Conservation (phyloP, 2,888 invertebrate genomes). For the Laothoe populi region DNA sequence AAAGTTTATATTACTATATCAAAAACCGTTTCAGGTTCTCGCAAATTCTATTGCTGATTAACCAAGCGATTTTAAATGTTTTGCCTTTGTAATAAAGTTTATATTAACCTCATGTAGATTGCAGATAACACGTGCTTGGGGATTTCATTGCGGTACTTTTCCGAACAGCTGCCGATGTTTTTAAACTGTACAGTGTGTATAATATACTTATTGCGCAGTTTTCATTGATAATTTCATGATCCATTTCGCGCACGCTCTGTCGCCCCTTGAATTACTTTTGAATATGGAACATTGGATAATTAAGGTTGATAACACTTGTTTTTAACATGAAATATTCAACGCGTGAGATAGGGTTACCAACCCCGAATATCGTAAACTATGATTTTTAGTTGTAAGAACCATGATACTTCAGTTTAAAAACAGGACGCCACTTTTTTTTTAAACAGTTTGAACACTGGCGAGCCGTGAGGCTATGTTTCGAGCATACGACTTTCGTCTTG, state of each 20-base stretch:
- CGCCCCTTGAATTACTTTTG: background rate
- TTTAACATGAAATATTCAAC: too few species aligned
- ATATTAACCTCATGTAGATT: background rate
- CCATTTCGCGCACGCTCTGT: conserved; percentile 6
- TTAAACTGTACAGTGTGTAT: conserved; percentile 6
- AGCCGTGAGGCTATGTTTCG: too few species aligned
- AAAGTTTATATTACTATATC: background rate
- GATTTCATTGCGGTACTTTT: conserved; percentile 23
- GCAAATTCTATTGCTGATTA: background rate
- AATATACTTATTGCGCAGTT: conserved; percentile 21
- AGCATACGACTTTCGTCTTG: too few species aligned
- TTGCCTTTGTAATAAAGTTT: background rate
- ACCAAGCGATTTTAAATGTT: background rate
- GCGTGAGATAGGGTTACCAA: too few species aligned
- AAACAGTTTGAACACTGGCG: too few species aligned
- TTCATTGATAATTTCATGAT: conserved; percentile 7
- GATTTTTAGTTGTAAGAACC: too few species aligned
- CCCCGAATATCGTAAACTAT: too few species aligned
- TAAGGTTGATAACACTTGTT: too few species aligned
- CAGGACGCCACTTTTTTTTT: too few species aligned
- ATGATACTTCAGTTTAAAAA: too few species aligned
- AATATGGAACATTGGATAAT: too few species aligned
- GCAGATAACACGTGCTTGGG: conserved; percentile 10
- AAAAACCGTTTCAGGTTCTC: background rate
- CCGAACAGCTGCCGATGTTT: conserved; percentile 8